A percentile compares a stretch with the other conserved stretches of the same genome.
Conservation (phyloP, 2,113 vertebrate genomes). For the Gallinago media region DNA sequence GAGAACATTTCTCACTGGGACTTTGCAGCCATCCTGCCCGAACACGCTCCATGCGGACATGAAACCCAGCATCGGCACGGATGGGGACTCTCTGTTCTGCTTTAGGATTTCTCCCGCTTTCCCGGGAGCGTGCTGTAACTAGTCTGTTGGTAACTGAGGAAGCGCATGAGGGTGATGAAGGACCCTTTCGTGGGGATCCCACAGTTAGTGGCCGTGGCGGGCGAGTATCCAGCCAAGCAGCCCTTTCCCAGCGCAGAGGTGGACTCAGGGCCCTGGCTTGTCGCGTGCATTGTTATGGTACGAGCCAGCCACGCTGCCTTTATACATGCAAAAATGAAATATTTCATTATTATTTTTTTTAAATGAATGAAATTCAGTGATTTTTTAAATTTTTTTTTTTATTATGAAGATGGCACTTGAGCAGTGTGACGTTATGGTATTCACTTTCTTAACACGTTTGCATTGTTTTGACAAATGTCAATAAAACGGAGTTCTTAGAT, state of each 20-base stretch:
- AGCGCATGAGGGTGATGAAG: background rate
- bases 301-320: background rate
- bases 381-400: constrained; percentile 58
- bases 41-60: background rate
- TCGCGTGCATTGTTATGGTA: background rate
- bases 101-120: background rate
- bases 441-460: background rate
- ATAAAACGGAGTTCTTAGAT: constrained; percentile 37
- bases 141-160: background rate
- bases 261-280: background rate
- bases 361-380: background rate
- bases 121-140: background rate
- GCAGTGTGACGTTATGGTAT: constrained; percentile 21
- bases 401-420: constrained; percentile 39
- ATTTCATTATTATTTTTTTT: background rate
- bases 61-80: background rate
- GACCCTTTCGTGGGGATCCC: background rate
- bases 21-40: background rate
- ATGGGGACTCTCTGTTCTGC: background rate
- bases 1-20: background rate
- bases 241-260: background rate
- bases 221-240: background rate
- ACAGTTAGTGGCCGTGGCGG: background rate
- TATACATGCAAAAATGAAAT: constrained; percentile 8
- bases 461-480: constrained; percentile 40